A percentile compares a stretch with the other conserved stretches of the same genome.
Evolutionary conservation across 35 echinoderm and acorn worm genomes (phyloP).

Genomic region (Apostichopus californicus): DNA sequence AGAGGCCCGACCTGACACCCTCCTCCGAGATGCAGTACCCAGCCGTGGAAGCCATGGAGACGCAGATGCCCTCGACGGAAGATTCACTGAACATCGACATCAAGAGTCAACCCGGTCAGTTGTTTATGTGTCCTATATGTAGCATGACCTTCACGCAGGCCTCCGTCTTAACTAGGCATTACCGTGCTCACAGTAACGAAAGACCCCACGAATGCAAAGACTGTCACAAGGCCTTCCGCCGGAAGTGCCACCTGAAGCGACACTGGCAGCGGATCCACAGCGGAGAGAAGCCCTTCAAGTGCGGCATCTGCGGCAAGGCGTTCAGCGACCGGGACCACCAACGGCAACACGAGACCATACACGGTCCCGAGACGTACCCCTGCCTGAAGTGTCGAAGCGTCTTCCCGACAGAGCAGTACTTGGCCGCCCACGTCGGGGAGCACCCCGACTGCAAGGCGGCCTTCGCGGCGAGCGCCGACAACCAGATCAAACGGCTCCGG

Average conservation of each 20-base stretch:
- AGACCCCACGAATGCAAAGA: conserved; percentile 91
- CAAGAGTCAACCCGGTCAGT: conserved; percentile 45
- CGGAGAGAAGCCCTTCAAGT: conserved; percentile 97
- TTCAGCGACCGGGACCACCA: conserved; percentile 97
- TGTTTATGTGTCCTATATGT: conserved; percentile 84
- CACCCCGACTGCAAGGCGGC: conserved; percentile 93
- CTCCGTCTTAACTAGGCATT: conserved; percentile 85
- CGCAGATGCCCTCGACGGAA: not conserved
- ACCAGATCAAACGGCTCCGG: conserved; percentile 61
- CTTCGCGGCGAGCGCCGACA: conserved; percentile 74
- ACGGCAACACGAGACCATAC: conserved; percentile 94
- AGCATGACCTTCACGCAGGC: conserved; percentile 95
- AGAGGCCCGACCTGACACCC: conserved; percentile 14
- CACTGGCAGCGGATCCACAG: conserved; percentile 99
- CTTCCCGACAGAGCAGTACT: conserved; percentile 86
- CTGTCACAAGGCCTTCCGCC: conserved; percentile 88
- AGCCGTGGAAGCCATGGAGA: conserved; percentile 27
- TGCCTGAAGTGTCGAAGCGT: conserved; percentile 87
- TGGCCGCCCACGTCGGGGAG: conserved; percentile 80
- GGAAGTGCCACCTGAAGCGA: conserved; percentile 96
- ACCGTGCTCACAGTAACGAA: conserved; percentile 89
- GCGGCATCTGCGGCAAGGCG: conserved; percentile 93
- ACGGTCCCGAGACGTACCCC: conserved; percentile 98
- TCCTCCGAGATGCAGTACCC: conserved; percentile 48
- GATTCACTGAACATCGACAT: conserved; percentile 30